These are phyloP conservation scores for Neosilurus hyrtlii DNA, from an alignment of 2,797 vertebrate genomes.

Conservation along the genomic window DNA sequence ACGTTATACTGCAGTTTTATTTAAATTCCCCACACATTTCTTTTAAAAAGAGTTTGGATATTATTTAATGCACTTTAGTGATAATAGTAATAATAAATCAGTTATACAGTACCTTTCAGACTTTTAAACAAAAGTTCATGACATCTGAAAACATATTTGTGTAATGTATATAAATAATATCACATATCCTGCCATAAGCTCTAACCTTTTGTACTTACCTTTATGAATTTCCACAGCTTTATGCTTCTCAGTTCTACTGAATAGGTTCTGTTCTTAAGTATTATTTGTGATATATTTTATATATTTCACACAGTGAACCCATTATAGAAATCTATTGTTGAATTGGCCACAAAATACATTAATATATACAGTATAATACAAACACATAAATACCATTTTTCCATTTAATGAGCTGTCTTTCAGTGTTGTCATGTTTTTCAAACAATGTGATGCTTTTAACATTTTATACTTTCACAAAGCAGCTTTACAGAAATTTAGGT, in stretches of 20 bases:
- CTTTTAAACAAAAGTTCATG: neutral
- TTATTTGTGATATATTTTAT: slow-evolving; percentile 1
- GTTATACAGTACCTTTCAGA: neutral
- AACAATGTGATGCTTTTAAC: neutral
- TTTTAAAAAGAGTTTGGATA: neutral
- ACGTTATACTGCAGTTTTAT: too few species aligned
- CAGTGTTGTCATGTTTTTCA: neutral
- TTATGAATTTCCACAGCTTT: neutral
- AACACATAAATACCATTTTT: neutral
- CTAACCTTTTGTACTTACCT: neutral
- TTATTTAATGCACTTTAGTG: neutral
- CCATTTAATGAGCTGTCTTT: neutral
- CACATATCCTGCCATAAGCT: neutral
- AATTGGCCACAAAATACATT: neutral
- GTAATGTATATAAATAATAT: neutral
- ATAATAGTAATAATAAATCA: neutral
- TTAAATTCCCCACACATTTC: neutral
- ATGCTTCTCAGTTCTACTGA: neutral
- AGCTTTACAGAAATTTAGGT: neutral
- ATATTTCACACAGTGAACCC: neutral
- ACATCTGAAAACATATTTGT: neutral
- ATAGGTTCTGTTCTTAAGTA: neutral
- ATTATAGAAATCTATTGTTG: neutral
- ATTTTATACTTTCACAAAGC: neutral
- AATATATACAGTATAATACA: neutral